A percentile compares a stretch with the other conserved stretches of the same genome.
These are phyloP conservation scores for Thaumatotibia leucotreta DNA, from an alignment of 1,140 invertebrate species.

Conservation along the genomic window DNA sequence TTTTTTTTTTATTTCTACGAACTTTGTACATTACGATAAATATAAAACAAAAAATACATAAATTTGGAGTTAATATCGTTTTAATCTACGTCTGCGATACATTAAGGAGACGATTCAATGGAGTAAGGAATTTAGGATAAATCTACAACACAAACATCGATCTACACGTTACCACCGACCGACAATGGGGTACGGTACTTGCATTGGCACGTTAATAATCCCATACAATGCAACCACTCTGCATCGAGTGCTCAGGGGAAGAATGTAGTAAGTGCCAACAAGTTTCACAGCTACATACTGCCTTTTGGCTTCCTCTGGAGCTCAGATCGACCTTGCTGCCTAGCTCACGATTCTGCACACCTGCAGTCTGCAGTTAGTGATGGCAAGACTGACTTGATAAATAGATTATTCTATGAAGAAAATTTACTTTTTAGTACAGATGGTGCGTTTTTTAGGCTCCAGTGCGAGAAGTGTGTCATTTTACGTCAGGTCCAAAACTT, in stretches of 20 bases:
- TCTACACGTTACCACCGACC: neutral
- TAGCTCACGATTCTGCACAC: constrained; percentile 36
- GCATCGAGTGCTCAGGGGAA: neutral
- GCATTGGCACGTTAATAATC: constrained; percentile 25
- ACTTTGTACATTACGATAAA: no score
- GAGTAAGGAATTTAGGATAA: no score
- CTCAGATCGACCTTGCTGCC: constrained; percentile 29
- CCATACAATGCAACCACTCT: constrained; percentile 30
- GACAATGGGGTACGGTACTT: neutral
- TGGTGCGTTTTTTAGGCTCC: no score
- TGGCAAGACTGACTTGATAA: neutral
- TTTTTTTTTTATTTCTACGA: no score
- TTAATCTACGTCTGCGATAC: no score
- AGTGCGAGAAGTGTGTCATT: no score
- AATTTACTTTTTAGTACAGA: no score
- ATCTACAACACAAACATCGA: neutral
- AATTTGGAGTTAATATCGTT: no score
- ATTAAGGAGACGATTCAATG: no score
- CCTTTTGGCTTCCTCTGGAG: neutral
- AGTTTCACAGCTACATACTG: neutral
- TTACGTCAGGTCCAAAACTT: no score
- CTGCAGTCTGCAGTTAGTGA: constrained; percentile 17
- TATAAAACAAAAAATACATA: no score
- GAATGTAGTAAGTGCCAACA: neutral
- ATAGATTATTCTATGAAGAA: neutral